Evolutionary conservation across 2,113 vertebrate species (phyloP), one percentile per base, ranked within the genome.

Genomic region (Psittacula cyanocephala): DNA sequence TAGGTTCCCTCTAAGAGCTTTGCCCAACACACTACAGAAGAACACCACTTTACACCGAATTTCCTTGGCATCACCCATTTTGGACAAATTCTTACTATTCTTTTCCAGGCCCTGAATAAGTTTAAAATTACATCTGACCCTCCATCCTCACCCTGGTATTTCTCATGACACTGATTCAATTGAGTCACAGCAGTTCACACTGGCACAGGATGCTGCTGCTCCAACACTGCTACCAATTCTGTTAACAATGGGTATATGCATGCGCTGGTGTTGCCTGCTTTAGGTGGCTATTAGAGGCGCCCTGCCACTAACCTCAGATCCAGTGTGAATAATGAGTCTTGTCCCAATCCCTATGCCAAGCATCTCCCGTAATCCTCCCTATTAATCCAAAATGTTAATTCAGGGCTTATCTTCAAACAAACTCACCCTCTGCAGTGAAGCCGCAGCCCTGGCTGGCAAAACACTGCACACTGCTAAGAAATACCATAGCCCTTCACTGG

Each of bases 201-300:
- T 7, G 5, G 28, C 18, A 2, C 17, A 1, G 52, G 44, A 52
- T 5, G 69, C 62, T 43, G 37, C 60, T 43, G 37, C 60, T 59
- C 25, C 50, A 18, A 4, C 2, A 1, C 23, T 8, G 0, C 37
- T 39, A n/a, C 15, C 12, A 4, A 8, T 53, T n/a, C 27, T 33
- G 11, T 16, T 60, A 59, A 59, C 6, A 19, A 75, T 4, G 33
- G 15, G 4, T 10, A 59, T 0, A 13, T 5, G 3, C 22, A 7
- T 1, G 4, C 9, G 1, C 23, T 15, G 33, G 28, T 23, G 7
- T 27, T 3, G 5, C 53, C 18, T 15, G 14, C 25, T 2, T 27
- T 3, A 50, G 22, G 53, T 5, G 5, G 24, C 39, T 23, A 13
- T 29, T 29, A 29, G 50, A 57, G 41, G 12, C 7, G 35, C 13